Conservation (phyloP, 2,113 vertebrate species). For the Arizona elegans region DNA sequence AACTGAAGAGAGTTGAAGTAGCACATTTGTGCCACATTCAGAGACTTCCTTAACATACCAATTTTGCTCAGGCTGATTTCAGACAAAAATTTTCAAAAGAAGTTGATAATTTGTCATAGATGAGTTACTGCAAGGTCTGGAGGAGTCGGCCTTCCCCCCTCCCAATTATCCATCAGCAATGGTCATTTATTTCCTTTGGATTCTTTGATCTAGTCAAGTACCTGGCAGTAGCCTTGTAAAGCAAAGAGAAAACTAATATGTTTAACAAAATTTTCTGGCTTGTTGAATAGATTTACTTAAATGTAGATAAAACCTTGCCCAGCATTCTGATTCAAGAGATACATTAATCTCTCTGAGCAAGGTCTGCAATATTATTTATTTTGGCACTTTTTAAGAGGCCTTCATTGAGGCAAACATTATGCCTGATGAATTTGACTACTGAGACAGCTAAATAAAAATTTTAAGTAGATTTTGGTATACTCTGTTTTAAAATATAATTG, state of each 20-base stretch:
- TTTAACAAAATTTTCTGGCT: background rate
- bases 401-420: conserved; percentile 12
- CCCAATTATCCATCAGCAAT: background rate
- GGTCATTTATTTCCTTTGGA: background rate
- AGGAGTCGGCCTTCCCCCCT: background rate
- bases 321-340: background rate
- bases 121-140: background rate
- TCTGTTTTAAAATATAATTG: background rate
- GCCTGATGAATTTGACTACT: background rate
- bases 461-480: background rate
- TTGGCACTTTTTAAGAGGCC: background rate
- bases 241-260: background rate
- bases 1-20: background rate
- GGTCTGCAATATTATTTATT: background rate
- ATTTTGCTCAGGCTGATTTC: background rate
- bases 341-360: background rate
- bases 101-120: background rate
- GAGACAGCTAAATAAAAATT: background rate
- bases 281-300: background rate
- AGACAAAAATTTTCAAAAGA: background rate
- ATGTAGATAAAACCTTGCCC: background rate
- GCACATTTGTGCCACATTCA: background rate
- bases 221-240: background rate
- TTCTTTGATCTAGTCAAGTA: background rate
- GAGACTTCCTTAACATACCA: background rate